A percentile compares a stretch with the other conserved stretches of the same genome.
phyloP scores from a whole-genome alignment of 2,888 invertebrate species.

The Cyclophora punctaria region DNA sequence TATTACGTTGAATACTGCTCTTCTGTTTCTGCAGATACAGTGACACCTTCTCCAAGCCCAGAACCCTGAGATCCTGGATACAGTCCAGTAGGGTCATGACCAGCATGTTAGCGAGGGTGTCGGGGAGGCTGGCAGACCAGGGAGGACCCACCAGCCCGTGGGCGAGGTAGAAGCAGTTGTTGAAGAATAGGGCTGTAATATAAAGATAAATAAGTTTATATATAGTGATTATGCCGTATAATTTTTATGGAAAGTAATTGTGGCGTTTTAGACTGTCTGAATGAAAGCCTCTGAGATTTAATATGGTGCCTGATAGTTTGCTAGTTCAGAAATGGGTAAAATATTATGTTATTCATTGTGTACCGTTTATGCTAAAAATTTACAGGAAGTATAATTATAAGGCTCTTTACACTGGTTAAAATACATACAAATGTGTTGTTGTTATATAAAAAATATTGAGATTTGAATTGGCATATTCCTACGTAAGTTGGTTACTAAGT shows the following conservation, averaged over 20 bases:
- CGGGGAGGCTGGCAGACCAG: slow-evolving; percentile 50
- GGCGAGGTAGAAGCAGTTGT: slow-evolving; percentile 68
- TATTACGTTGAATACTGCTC: slow-evolving; percentile 42
- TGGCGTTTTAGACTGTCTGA: too few relatives aligned
- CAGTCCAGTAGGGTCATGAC: slow-evolving; percentile 47
- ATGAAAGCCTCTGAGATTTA: too few relatives aligned
- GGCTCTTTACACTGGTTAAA: too few relatives aligned
- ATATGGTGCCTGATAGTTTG: too few relatives aligned
- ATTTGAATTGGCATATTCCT: too few relatives aligned
- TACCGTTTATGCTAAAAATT: too few relatives aligned
- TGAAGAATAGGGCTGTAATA: slow-evolving; percentile 64
- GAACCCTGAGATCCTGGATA: slow-evolving; percentile 57
- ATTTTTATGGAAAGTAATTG: not conserved
- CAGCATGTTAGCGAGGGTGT: slow-evolving; percentile 41
- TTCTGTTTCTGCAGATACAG: slow-evolving; percentile 57
- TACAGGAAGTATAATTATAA: too few relatives aligned
- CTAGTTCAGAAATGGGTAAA: too few relatives aligned
- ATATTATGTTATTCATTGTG: too few relatives aligned
- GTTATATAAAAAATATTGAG: too few relatives aligned
- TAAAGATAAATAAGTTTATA: not conserved
- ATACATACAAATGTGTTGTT: too few relatives aligned
- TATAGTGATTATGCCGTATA: not conserved
- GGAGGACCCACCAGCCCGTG: slow-evolving; percentile 69
- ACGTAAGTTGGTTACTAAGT: too few relatives aligned
- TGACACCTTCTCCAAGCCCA: slow-evolving; percentile 63